These are phyloP conservation scores for Hemiscyllium ocellatum DNA, from an alignment of 2,113 vertebrate genomes.

Conservation along the genomic window DNA sequence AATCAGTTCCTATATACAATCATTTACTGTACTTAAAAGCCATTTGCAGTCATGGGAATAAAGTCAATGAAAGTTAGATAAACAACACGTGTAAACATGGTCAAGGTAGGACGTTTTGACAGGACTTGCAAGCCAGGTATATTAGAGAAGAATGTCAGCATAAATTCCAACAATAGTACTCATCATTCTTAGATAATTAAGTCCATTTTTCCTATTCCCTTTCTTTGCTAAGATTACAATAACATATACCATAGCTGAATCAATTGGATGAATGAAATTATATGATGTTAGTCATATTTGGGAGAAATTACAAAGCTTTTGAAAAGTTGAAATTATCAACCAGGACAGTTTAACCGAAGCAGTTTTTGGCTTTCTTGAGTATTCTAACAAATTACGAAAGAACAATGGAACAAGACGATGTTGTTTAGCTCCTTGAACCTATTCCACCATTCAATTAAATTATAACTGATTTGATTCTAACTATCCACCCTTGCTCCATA, in stretches of 20 bases:
- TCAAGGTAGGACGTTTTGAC: background rate
- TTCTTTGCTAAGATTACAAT: background rate
- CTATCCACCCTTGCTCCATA: background rate
- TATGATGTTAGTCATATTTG: background rate
- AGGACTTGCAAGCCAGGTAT: background rate
- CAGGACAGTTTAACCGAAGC: background rate
- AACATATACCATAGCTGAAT: background rate
- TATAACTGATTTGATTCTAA: background rate
- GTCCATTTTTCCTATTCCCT: background rate
- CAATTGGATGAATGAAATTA: background rate
- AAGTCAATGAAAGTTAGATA: conserved; percentile 10
- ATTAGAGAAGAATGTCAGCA: background rate
- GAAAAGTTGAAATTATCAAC: background rate
- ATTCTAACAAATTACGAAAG: background rate
- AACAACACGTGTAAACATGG: background rate
- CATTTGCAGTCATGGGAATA: background rate
- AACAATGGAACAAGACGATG: too few relatives aligned
- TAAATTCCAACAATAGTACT: background rate
- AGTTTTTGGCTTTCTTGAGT: background rate
- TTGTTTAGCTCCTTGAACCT: background rate
- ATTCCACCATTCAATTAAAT: background rate
- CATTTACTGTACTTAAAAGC: background rate
- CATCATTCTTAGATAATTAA: background rate
- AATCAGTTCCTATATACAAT: background rate
- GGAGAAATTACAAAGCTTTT: background rate